Evolutionary conservation across 2,113 vertebrate genomes (phyloP).

Genomic region (Picathartes gymnocephalus): DNA sequence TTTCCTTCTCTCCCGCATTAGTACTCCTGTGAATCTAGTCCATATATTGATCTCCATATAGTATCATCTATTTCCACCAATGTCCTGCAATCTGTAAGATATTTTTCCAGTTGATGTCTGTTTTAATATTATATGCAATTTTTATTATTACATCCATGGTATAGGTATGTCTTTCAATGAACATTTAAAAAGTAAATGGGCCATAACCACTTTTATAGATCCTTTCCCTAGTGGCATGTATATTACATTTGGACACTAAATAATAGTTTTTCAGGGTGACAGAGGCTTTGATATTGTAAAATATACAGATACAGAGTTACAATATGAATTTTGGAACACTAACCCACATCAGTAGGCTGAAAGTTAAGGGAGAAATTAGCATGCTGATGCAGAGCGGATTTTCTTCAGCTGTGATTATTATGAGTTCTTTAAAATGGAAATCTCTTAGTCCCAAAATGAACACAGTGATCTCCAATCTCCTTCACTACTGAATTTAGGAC

Average conservation of each 20-base stretch:
- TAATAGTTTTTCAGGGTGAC: neutral
- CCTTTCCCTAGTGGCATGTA: neutral
- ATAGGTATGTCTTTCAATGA: neutral
- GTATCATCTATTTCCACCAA: neutral
- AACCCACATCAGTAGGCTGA: neutral
- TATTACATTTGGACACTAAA: neutral
- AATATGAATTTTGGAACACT: neutral
- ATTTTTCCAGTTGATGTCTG: conserved; percentile 30
- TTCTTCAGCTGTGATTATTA: neutral
- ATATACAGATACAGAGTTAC: neutral
- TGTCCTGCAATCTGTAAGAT: conserved; percentile 7
- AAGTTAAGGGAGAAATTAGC: neutral
- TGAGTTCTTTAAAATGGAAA: neutral
- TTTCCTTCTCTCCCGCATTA: conserved; percentile 20
- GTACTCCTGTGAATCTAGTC: neutral
- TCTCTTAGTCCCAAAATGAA: neutral
- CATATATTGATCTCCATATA: conserved; percentile 48
- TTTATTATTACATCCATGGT: neutral
- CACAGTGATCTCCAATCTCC: neutral
- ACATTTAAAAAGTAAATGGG: neutral
- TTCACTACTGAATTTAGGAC: neutral
- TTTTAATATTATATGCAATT: conserved; percentile 19
- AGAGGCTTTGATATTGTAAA: neutral
- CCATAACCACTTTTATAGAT: neutral
- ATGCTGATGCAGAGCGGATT: neutral